Evolutionary conservation across 2,113 vertebrate genomes (phyloP), one percentile per base, ranked within the genome.

Genomic region (Phylloscopus trochiloides): DNA sequence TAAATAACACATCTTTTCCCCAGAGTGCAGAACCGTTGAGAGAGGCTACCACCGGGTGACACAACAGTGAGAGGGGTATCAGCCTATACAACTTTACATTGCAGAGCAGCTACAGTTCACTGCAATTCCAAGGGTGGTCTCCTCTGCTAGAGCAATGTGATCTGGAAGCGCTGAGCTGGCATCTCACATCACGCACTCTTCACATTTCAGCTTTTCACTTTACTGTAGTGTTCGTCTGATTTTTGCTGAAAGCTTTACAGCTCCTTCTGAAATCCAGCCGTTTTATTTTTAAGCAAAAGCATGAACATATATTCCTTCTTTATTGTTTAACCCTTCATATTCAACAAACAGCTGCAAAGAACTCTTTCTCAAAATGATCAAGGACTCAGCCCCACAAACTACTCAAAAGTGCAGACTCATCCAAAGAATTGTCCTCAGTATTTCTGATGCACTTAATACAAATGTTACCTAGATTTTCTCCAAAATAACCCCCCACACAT

Each of bases 191-290:
- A 55, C 0, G 0, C 43, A 67, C 54, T 80, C 81, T 62, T 57
- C 93, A 92, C 85, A 71, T 94, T 75, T 87, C 66, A 94, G 76
- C 86, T 86, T 97, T 94, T 86, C 77, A 38, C 86, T 93, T 90
- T 32, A 71, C 54, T 65, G 48, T 15, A 72, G 55, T 36, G 75
- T 86, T 93, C 0, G 3, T 43, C 63, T 72, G 85, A 92, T 71
- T 86, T 61, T 43, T 79, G 74, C 25, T 76, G 74, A 95, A 96
- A 94, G 57, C 34, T 87, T 94, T 77, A 86, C 36, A 62, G 61
- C 34, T 77, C 36, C 43, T 77, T 86, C 78, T 90, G 87, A 95
- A 96, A 94, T n/a, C 38, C 29, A 54, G 57, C 4, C 59, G 42
- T 88, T 81, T 66, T 57, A 43, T 65, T 94, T 81, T 84, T 61